Evolutionary conservation across 2,888 invertebrate genomes (phyloP).

Genomic region (Callinectes sapidus): DNA sequence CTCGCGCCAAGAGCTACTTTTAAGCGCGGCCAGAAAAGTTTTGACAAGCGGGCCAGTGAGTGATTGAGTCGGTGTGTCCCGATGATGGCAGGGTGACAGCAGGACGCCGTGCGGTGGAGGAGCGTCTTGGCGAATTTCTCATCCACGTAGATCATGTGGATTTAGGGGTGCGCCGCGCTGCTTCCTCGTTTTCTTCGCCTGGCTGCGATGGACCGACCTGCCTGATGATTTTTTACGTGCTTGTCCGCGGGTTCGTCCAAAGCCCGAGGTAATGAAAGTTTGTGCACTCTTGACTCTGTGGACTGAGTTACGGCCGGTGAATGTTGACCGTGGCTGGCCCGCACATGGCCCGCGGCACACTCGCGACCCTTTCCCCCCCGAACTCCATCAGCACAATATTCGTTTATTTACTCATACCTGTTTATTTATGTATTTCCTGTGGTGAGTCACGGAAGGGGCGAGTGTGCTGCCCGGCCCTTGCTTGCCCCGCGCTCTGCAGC

Average conservation of each 20-base stretch:
- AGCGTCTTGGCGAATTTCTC: not conserved
- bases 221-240: not conserved
- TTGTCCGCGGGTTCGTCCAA: not conserved
- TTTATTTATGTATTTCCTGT: not conserved
- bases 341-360: not conserved
- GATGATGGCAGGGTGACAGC: not conserved
- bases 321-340: not conserved
- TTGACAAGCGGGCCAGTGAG: not conserved
- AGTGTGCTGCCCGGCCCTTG: not conserved
- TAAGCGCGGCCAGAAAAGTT: not conserved
- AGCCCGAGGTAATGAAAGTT: constrained; percentile 8
- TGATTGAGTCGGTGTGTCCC: not conserved
- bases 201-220: not conserved
- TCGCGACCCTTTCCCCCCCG: not conserved
- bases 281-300: not conserved
- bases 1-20: constrained; percentile 3
- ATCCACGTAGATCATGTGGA: not conserved
- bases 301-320: not conserved
- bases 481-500: not conserved
- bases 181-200: not conserved
- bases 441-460: not conserved
- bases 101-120: not conserved
- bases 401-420: not conserved
- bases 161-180: not conserved
- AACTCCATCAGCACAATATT: not conserved